Evolutionary conservation across 2,797 vertebrate species (phyloP).

Genomic region (Synanceia verrucosa): DNA sequence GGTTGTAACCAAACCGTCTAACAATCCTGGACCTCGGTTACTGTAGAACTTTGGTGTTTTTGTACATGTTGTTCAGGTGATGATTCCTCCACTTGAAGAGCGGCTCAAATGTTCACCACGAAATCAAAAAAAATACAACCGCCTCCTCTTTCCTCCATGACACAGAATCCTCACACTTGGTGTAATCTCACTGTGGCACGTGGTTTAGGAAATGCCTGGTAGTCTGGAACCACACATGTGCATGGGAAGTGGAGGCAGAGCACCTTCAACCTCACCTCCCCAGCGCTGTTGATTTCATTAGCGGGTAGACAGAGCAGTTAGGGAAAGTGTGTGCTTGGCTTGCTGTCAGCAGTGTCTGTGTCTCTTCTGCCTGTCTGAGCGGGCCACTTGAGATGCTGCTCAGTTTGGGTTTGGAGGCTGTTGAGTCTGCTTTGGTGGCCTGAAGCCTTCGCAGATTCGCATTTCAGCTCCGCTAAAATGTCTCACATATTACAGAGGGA

Average conservation of each 20-base stretch:
- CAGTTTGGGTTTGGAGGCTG: conserved; percentile 51
- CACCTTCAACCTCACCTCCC: conserved; percentile 61
- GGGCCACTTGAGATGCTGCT: conserved; percentile 56
- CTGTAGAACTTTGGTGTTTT: conserved; percentile 47
- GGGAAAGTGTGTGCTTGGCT: conserved; percentile 58
- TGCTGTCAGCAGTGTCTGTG: conserved; percentile 32
- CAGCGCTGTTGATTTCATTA: conserved; percentile 67
- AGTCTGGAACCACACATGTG: conserved; percentile 49
- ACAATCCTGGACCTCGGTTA: conserved; percentile 4
- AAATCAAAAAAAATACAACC: no score
- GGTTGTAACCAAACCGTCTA: conserved; percentile 50
- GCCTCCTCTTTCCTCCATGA: conserved; percentile 27
- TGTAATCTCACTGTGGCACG: conserved; percentile 51
- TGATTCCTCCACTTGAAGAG: conserved; percentile 45
- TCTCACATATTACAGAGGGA: conserved; percentile 28
- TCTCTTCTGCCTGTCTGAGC: conserved; percentile 57
- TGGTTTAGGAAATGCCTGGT: conserved; percentile 63
- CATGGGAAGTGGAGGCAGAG: conserved; percentile 40
- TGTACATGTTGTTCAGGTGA: conserved; percentile 46
- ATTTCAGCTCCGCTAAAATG: conserved; percentile 22
- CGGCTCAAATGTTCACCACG: conserved; percentile 41
- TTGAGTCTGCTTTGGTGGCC: conserved; percentile 41
- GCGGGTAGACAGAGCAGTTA: conserved; percentile 40
- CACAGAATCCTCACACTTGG: conserved; percentile 52
- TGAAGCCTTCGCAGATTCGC: conserved; percentile 17